Evolutionary conservation across 2,888 invertebrate genomes (phyloP), one percentile per base, ranked within the genome.

Genomic region (Tenthredo amoena): DNA sequence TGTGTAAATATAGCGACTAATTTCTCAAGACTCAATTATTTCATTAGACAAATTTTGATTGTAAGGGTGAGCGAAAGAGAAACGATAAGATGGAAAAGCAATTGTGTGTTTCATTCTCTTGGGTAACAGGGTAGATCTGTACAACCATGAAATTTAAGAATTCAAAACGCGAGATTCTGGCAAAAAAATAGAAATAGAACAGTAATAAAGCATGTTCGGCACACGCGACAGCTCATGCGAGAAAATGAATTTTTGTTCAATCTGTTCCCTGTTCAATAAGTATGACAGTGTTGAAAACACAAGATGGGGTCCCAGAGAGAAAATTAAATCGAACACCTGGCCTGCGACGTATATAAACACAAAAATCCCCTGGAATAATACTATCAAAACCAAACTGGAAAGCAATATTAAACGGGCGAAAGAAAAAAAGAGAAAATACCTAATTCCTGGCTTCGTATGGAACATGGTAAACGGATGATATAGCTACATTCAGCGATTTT

Each of bases 281-380:
- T 43, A 21, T 43, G 72, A 43, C 72, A 43, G 21, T 40, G 43
- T 74, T 74, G 72, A 21, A n/a, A 55, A 77, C 21, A 77, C 9
- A 34, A 77, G 55, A 55, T n/a, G 43, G 26, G 40, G 10, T 74
- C 2, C 43, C n/a, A 43, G 72, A 43, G 72, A 21, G 72, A 74
- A 74, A 74, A 74, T 74, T 40, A 74, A 71, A 43, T 43, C 72
- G 50, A 77, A 55, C 55, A 31, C 37, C 71, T 71, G 34, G 76
- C 18, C 31, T 34, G 34, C 18, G 34, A 77, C n/a, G 7, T 50
- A n/a, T 34, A 31, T 18, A n/a, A n/a, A 31, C 77, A 34, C 18
- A 77, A 55, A 37, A 55, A 77, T 77, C 55, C 31, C 34, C 31
- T 77, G 26, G 31, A 77, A 55, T 77, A 55, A 77, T 77, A 55